Base-by-base conservation (phyloP, 2,888 invertebrate species). In the Baronia brevicornis region DNA sequence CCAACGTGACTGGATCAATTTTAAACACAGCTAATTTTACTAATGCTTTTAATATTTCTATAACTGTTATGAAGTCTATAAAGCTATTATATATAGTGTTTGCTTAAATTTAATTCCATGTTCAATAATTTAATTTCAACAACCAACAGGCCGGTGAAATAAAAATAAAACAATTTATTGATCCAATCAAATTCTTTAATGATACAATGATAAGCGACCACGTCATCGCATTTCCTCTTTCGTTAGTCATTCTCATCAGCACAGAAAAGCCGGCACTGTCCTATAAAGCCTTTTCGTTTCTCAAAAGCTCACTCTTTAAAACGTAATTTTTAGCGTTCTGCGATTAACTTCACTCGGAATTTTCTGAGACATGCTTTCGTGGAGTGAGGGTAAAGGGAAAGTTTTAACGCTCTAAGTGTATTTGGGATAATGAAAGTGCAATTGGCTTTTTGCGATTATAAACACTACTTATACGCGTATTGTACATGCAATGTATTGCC, bases 351-450 rank as follows among this genome's bases (percentile, higher is more conserved):
- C 71, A 73, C 64, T 75, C 70, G 64, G 55, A 53, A 60, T 55
- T 68, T 72, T 82, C 84, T 84, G 84, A 82, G 84, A 84, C 84
- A 84, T 84, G 84, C 82, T 84, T 82, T 82, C 84, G 64, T 82
- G 82, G 84, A 74, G 70, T 67, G 56, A 65, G 54, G 52, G 53
- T 56, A 53, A 60, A 51, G 65, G 51, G 56, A 41, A 48, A 44
- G 39, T 42, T 59, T 50, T 36, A 40, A 39, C 26, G 42, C 66
- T 55, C 70, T 78, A 79, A 58, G 74, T 80, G 75, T 78, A 71
- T 54, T 46, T 49, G 69, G 66, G 39, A 43, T 63, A 59, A 72
- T 79, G 80, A 69, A 63, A 62, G 82, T 82, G 82, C 80, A 71
- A 36, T 56, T 75, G 70, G 70, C 70, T 58, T 59, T 70, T 73